Evolutionary conservation across 2,888 invertebrate species (phyloP).

Genomic region (Linyphia triangularis): DNA sequence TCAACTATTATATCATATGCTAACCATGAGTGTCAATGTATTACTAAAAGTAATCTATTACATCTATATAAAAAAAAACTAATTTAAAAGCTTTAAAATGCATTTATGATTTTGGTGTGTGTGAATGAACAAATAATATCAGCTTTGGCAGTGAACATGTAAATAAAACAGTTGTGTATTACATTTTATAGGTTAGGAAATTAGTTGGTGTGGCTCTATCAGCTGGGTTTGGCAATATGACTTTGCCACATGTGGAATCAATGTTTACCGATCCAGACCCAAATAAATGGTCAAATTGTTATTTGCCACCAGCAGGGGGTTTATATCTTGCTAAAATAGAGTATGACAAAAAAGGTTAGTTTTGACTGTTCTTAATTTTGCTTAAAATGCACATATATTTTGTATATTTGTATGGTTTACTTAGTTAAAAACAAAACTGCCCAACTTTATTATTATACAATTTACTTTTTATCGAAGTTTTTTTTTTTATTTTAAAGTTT

Average conservation of each 20-base stretch:
- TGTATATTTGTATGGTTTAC: neutral
- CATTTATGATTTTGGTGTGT: too few species aligned
- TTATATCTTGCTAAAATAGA: constrained; percentile 67
- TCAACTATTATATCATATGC: too few species aligned
- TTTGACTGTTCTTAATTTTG: neutral
- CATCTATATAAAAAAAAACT: too few species aligned
- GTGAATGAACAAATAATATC: neutral
- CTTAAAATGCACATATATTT: neutral
- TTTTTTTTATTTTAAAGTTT: neutral
- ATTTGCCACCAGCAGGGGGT: constrained; percentile 62
- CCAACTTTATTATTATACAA: neutral
- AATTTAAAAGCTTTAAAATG: too few species aligned
- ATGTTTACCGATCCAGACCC: constrained; percentile 90
- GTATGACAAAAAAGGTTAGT: constrained; percentile 71
- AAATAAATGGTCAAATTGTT: constrained; percentile 83
- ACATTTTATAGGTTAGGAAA: constrained; percentile 86
- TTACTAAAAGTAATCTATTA: too few species aligned
- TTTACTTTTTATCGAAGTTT: neutral
- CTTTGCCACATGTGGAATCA: constrained; percentile 84
- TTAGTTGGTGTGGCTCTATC: constrained; percentile 86
- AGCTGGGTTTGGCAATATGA: constrained; percentile 84
- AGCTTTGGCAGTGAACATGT: too few species aligned
- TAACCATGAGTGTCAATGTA: too few species aligned
- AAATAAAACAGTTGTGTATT: too few species aligned
- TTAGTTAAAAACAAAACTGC: neutral